Base-by-base conservation (phyloP, 2,113 vertebrate species). In the Mugil cephalus region DNA sequence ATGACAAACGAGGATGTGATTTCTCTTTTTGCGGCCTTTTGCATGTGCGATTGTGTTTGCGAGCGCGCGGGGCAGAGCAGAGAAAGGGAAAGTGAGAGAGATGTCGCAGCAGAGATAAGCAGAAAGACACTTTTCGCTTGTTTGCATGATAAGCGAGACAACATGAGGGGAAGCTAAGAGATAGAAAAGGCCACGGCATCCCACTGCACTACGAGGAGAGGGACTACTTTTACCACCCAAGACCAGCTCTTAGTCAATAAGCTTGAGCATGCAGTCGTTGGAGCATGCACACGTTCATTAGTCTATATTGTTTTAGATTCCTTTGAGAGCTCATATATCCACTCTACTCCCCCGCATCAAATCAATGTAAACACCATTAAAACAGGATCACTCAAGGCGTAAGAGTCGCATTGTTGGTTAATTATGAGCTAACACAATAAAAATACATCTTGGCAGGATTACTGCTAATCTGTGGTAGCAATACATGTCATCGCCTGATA, bases 371-470 rank as follows among this genome's bases (percentile, higher is more conserved):
- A 82, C 77, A 51, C 73, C 80, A 83, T 85, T 72, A 85, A 89
- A 88, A 87, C 68, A 51, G 80, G 77, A 90, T 87, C 85, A 83
- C 47, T 73, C 10, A 2, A 47, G 65, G 76, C 56, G 4, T 75
- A 55, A 55, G 52, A 65, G 63, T 48, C 34, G 58, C 69, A 71
- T 80, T 89, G 76, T 85, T 34, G 53, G 66, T 80, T 81, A 79
- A 89, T 82, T 79, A 83, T 66, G 62, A 84, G 59, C 45, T 19
- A 70, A 48, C 61, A 74, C 47, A 87, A 88, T 75, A 70, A 48
- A 43, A 79, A 85, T 4, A 72, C 83, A 73, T 87, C 68, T 85
- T 73, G 43, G 82, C 52, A 59, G 88, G 86, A 91, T 91, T 90
- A 89, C 18, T 12, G 64, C 70, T 90, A 89, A 90, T 88, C 89